A percentile compares a stretch with the other conserved stretches of the same genome.
These are phyloP conservation scores for Ypsolopha sequella DNA, from an alignment of 2,888 invertebrate genomes.

Conservation along the genomic window DNA sequence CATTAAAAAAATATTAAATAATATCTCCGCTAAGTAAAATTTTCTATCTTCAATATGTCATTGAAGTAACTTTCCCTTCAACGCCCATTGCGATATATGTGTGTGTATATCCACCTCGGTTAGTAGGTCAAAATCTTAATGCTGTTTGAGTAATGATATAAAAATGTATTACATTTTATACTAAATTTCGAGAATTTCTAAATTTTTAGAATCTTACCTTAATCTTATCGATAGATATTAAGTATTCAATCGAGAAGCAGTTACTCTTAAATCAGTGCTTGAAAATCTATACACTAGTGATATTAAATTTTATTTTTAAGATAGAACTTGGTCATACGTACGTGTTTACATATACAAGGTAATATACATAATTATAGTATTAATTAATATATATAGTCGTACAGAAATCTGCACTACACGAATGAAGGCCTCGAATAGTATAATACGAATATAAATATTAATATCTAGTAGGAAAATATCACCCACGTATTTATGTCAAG, in stretches of 20 bases:
- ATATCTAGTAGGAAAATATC: constrained; percentile 44
- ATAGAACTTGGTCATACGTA: constrained; percentile 53
- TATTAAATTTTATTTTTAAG: constrained; percentile 33
- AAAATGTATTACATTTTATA: background rate
- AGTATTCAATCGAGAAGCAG: background rate
- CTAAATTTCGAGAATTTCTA: background rate
- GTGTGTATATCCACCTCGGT: too few species aligned
- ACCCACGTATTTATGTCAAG: constrained; percentile 20
- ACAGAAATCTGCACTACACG: constrained; percentile 31
- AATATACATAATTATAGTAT: constrained; percentile 16
- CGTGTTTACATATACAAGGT: background rate
- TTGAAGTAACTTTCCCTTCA: too few species aligned
- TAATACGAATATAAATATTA: constrained; percentile 34
- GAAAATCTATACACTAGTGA: constrained; percentile 39
- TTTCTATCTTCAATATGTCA: too few species aligned
- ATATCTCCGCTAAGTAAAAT: too few species aligned
- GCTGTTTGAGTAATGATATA: background rate
- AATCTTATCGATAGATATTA: background rate
- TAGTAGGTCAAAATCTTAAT: background rate
- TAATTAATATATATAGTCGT: constrained; percentile 11
- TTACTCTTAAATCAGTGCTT: constrained; percentile 27
- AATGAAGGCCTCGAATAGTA: constrained; percentile 60
- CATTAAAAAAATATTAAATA: too few species aligned
- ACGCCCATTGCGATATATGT: too few species aligned
- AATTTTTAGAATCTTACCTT: constrained; percentile 1